Evolutionary conservation across 2,113 vertebrate genomes (phyloP).

Genomic region (Bos javanicus): DNA sequence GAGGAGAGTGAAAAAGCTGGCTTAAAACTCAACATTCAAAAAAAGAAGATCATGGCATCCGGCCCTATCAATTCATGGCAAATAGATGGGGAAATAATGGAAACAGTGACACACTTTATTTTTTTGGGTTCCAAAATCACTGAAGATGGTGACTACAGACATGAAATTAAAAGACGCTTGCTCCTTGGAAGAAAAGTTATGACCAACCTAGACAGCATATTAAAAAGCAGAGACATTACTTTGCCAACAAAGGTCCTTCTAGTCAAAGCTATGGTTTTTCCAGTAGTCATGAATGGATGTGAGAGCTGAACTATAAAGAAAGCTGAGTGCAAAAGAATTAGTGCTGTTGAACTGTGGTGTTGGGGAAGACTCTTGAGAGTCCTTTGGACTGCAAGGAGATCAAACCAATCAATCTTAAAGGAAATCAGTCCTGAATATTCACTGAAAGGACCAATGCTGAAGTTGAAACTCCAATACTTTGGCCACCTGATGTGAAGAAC

Average conservation of each 20-base stretch:
- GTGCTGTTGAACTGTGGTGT: not conserved
- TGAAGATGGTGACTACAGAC: not conserved
- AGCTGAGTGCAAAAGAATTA: rapidly evolving
- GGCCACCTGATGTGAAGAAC: not conserved
- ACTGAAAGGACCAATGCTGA: not conserved
- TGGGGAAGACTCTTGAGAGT: not conserved
- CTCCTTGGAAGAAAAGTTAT: not conserved
- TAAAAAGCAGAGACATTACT: not conserved
- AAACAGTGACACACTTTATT: too few relatives aligned
- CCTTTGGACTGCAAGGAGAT: not conserved
- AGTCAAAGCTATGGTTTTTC: not conserved
- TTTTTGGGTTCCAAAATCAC: rapidly evolving
- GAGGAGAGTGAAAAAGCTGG: not conserved
- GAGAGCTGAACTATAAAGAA: not conserved
- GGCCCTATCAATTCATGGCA: too few relatives aligned
- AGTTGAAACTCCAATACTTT: not conserved
- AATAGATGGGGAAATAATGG: too few relatives aligned
- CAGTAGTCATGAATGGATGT: not conserved
- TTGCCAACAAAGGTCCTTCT: not conserved
- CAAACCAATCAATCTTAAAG: not conserved
- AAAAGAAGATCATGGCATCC: too few relatives aligned
- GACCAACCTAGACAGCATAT: not conserved
- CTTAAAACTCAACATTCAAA: not conserved
- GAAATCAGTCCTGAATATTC: not conserved
- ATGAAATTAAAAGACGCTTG: not conserved